A percentile compares a stretch with the other conserved stretches of the same genome.
Conservation (phyloP, 2,113 vertebrate genomes). For the Pavo muticus region DNA sequence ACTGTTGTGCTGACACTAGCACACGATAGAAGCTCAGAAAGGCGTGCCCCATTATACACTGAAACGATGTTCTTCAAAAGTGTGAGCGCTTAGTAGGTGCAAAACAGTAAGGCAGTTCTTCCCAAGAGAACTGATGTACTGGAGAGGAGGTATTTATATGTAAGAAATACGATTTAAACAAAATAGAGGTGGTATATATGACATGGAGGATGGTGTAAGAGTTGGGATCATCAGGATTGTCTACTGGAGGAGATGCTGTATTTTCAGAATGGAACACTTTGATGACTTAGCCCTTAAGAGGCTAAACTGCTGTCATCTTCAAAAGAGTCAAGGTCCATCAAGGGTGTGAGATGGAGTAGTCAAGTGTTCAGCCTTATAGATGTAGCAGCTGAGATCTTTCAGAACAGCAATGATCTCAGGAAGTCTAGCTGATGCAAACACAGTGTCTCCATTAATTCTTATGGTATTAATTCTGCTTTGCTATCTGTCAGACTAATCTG, state of each 20-base stretch:
- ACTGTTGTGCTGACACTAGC: neutral
- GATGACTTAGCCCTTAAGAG: neutral
- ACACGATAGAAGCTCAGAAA: neutral
- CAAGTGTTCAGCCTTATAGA: neutral
- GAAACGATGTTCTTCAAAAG: neutral
- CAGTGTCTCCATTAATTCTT: neutral
- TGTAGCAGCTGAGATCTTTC: neutral
- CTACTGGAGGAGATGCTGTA: neutral
- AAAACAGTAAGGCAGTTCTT: neutral
- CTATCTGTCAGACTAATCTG: neutral
- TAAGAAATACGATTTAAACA: neutral
- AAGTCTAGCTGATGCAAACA: neutral
- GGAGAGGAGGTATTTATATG: neutral
- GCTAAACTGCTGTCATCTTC: neutral
- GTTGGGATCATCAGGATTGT: neutral
- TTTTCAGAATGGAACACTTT: neutral
- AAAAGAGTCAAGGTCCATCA: neutral
- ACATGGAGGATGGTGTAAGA: neutral
- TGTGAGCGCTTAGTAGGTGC: rapidly evolving
- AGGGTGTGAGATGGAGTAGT: neutral
- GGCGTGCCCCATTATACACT: neutral
- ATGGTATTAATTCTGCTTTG: neutral
- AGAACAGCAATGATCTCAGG: neutral
- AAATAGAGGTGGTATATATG: neutral
- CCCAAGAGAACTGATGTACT: neutral